Evolutionary conservation across 1,140 invertebrate species (phyloP), one percentile per base, ranked within the genome.

Genomic region (Brachionus koreanus): DNA sequence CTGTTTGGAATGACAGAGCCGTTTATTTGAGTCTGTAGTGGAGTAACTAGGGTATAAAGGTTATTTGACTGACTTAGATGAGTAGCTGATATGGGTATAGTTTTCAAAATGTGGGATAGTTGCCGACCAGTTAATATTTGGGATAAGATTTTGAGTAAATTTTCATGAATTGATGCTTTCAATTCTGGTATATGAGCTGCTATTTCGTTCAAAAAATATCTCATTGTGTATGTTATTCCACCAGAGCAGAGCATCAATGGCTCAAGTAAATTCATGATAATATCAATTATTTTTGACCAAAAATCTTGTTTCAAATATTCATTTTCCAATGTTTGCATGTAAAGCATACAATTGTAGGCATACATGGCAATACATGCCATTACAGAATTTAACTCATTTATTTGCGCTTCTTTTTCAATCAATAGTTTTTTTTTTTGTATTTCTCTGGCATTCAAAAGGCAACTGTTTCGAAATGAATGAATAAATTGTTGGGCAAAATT

Each of bases 91-190:
- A 74, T 74, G 12, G 69, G 43, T 25, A 74, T 74, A 12, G 42
- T 43, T 33, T 74, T 42, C 13, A 74, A 25, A 25, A 74, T 74
- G 10, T 74, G 69, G 23, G 42, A 85, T 25, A 87, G 90, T 0
- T 93, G 92, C 85, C 94, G 93, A 84, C 96, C 94, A 91, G 97
- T 94, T 19, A 98, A 88, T 19, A 98, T 93, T 83, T 94, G 90
- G 0, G 93, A 95, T 0, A 97, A 86, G 90, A 95, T 95, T 85
- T 94, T 92, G 16, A 97, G 88, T 25, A 97, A 87, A 19, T 95
- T 95, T 85, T 98, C 94, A 57, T 95, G 95, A 85, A 98, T 97
- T 85, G 95, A 92, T 39, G 91, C 90, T 87, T 94, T 96, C 3
- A 98, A 89, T 57, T 91, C 90, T 7, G 96, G 95, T 63, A 98